Evolutionary conservation across 2,797 vertebrate genomes (phyloP), one percentile per base, ranked within the genome.

Genomic region (Xerus rutilus): DNA sequence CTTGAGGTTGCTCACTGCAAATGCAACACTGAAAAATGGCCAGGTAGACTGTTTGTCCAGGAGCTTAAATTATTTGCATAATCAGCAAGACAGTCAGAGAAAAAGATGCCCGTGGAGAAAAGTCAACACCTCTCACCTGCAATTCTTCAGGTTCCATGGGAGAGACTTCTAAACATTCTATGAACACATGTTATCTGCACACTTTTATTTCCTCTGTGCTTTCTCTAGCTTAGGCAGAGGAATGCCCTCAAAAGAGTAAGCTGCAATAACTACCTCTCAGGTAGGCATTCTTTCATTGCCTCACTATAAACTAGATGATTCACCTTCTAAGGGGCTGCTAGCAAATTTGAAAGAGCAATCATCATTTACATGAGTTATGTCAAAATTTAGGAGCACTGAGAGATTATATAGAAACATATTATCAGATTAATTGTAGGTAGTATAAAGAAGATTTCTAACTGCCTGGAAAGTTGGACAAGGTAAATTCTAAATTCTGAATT

Each of bases 281-380:
- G 64, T 89, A 1, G 65, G 39, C 54, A 87, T 90, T 47, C 86
- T 91, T 87, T 89, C 25, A 89, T 79, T 89, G 13, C 23, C 43
- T 82, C 89, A 81, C 59, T 72, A 14, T 73, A 67, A 95, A 88
- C 35, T 84, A 70, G 45, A 65, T 70, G 72, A 73, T 78, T 93
- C 47, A 89, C 25, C 30, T 65, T 57, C 4, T 74, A 49, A 74
- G 93, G 79, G 52, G 45, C 76, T 69, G 43, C 57, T 79, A 49
- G 6, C 1, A 67, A 70, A 70, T 39, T 86, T 89, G 43, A 83
- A 70, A 78, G 95, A 91, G 35, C 12, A 87, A 35, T 86, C 11
- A 82, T 73, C 39, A 39, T 70, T 30, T 73, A 23, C 82, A 89
- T 89, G 64, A 86, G 23, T 59, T 64, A 43, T 18, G 86, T 86